Evolutionary conservation across 2,797 vertebrate species (phyloP), one percentile per base, ranked within the genome.

Genomic region (Synanceia verrucosa): DNA sequence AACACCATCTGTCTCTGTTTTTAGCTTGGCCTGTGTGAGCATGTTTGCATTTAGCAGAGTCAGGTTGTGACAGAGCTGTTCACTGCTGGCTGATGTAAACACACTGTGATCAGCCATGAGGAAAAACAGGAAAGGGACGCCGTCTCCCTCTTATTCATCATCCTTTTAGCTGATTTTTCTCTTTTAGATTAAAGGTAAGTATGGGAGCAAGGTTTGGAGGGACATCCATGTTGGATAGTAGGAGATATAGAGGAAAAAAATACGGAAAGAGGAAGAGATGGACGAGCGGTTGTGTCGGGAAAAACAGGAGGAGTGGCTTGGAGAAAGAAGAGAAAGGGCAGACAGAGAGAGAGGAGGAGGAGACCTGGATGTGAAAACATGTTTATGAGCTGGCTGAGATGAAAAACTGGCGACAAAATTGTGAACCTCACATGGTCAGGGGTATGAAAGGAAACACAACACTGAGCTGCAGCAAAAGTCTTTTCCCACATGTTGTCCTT

Each of bases 361-460:
- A 59, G 57, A 34, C 2, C 19, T 19, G 21, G 33, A 59, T 23
- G 23, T 29, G 70, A 85, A 84, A 92, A 91, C 88, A 85, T 88
- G 86, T 91, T 88, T 86, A 66, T 71, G 81, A 82, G 62, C 8
- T 16, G 43, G 28, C 55, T 24, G 19, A 24, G 56, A 12, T n/a
- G 33, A 9, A 60, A 64, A 62, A 52, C 7, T 44, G 16, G 26
- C 58, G 61, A 33, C 19, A 46, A 43, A 34, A 24, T 61, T 65
- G 70, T 26, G 19, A 59, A 12, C 1, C 9, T 1, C 56, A 33
- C 48, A 60, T 13, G 53, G 23, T 6, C 14, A 6, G 0, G 3
- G 12, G 21, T 73, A 63, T 70, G 34, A 75, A 51, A 57, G 55
- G 73, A 55, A 74, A 56, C 33, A 70, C 19, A 52, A 14, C 48